Percentiles rank a stretch among this genome's conserved stretches.
Evolutionary conservation across 2,888 invertebrate species (phyloP).

Genomic region (Oeneis ivallda): DNA sequence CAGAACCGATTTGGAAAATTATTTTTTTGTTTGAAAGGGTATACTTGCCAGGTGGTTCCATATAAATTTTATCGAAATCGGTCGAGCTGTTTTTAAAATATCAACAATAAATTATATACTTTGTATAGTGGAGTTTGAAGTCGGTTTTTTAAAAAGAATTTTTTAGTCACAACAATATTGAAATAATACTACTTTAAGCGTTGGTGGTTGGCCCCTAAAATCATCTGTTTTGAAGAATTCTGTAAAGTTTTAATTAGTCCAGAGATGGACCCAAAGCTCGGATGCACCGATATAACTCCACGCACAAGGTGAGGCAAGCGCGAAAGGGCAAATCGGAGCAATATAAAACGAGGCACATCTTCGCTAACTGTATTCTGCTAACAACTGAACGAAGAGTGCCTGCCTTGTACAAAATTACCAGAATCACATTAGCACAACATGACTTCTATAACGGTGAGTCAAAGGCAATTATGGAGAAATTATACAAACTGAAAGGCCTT

Average conservation of each 20-base stretch:
- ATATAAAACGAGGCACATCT: conserved; percentile 79
- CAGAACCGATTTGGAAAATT: too few relatives aligned
- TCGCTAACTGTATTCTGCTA: conserved; percentile 70
- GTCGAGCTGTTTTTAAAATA: too few relatives aligned
- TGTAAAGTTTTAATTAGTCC: conserved; percentile 40
- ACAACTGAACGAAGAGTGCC: conserved; percentile 60
- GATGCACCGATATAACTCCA: conserved; percentile 58
- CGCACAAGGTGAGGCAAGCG: conserved; percentile 79
- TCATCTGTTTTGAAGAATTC: conserved; percentile 32
- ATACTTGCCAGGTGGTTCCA: too few relatives aligned
- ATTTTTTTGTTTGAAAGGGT: too few relatives aligned
- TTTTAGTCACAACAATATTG: too few relatives aligned
- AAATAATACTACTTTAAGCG: too few relatives aligned
- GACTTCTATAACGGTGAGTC: conserved; percentile 68
- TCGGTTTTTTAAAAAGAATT: too few relatives aligned
- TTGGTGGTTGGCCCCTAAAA: too few relatives aligned
- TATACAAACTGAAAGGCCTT: background rate
- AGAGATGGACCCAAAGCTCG: conserved; percentile 56
- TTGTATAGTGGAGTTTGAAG: too few relatives aligned
- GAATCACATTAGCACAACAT: conserved; percentile 43
- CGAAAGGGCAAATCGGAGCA: conserved; percentile 78
- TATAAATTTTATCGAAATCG: too few relatives aligned
- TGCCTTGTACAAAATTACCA: conserved; percentile 49
- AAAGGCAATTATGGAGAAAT: conserved; percentile 6
- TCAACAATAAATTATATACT: too few relatives aligned